Conservation (phyloP, 1,140 invertebrate species). For the Tachypleus tridentatus region DNA sequence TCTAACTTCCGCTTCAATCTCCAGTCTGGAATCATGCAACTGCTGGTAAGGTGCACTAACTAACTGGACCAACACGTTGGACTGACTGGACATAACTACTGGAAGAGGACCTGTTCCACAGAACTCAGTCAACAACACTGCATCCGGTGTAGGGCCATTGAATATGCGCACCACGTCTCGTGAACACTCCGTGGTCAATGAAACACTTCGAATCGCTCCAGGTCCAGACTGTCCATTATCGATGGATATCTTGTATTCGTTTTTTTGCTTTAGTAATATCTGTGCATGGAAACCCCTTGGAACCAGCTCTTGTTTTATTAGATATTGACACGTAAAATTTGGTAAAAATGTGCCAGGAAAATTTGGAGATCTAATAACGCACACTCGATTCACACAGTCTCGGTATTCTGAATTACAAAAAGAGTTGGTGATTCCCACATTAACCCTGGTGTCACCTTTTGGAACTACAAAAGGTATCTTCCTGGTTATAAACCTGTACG, state of each 20-base stretch:
- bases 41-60: slow-evolving; percentile 76
- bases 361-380: slow-evolving; percentile 48
- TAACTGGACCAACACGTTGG: slow-evolving; percentile 74
- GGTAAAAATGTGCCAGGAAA: slow-evolving; percentile 73
- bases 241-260: slow-evolving; percentile 26
- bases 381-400: slow-evolving; percentile 17
- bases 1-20: slow-evolving; percentile 69
- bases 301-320: slow-evolving; percentile 32
- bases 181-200: slow-evolving; percentile 54
- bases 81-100: slow-evolving; percentile 62
- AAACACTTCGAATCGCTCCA: not conserved
- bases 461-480: not conserved
- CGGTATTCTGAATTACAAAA: slow-evolving; percentile 19
- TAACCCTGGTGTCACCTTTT: slow-evolving; percentile 4
- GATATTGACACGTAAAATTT: slow-evolving; percentile 69
- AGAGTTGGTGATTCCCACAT: not conserved
- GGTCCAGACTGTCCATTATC: not conserved
- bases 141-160: slow-evolving; percentile 73
- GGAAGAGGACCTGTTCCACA: slow-evolving; percentile 73
- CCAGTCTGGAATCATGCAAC: slow-evolving; percentile 55
- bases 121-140: slow-evolving; percentile 74
- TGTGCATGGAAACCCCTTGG: slow-evolving; percentile 14
- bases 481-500: slow-evolving; percentile 15
- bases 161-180: slow-evolving; percentile 78
- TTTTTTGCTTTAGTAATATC: slow-evolving; percentile 21